These are phyloP conservation scores for Centrocercus urophasianus DNA, from an alignment of 2,113 vertebrate species.

Conservation along the genomic window DNA sequence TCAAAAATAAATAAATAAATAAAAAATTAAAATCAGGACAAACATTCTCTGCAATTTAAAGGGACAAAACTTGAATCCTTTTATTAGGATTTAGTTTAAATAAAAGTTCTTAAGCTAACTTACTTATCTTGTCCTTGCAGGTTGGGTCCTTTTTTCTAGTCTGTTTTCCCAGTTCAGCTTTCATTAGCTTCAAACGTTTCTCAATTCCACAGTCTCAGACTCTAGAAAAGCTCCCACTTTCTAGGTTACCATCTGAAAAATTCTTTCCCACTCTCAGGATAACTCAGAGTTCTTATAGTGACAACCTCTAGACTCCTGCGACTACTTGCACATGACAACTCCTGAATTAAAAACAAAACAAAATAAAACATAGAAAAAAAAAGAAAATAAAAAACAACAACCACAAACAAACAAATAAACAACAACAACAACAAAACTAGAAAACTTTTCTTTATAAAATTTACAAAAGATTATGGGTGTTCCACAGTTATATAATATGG, in stretches of 20 bases:
- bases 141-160: neutral
- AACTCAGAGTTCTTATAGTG: neutral
- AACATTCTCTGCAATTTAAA: neutral
- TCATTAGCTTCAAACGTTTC: neutral
- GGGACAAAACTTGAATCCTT: neutral
- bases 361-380: neutral
- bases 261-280: neutral
- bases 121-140: neutral
- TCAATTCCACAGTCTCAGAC: neutral
- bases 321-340: neutral
- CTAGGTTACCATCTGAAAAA: neutral
- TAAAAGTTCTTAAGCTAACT: neutral
- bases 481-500: neutral
- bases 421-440: no score
- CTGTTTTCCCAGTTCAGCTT: neutral
- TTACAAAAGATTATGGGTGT: neutral
- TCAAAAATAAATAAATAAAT: neutral
- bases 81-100: neutral
- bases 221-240: neutral
- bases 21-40: neutral
- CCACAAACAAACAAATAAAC: no score
- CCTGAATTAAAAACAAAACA: neutral
- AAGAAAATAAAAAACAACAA: neutral
- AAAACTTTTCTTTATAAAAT: no score
- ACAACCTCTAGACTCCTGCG: neutral